Conservation (phyloP, 2,797 vertebrate genomes). For the Esox lucius region DNA sequence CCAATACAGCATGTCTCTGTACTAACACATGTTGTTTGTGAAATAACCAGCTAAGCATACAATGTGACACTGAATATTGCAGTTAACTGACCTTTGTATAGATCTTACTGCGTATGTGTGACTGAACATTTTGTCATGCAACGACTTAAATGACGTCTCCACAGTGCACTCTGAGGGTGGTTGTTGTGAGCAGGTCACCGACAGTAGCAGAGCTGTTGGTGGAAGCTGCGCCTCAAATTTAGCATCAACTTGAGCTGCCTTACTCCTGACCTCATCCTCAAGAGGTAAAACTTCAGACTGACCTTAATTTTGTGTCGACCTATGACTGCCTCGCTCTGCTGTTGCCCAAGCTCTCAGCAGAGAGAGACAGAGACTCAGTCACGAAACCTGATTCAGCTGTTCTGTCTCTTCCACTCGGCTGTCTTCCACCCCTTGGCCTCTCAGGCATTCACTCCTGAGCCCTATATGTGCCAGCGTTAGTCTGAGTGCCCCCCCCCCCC, state of each 20-base stretch:
- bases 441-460: not conserved
- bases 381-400: not conserved
- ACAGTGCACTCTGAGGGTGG: not conserved
- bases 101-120: not conserved
- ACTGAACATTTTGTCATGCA: not conserved
- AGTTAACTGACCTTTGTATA: too few relatives aligned
- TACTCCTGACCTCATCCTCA: not conserved
- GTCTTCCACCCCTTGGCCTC: not conserved
- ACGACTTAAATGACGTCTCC: not conserved
- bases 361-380: not conserved
- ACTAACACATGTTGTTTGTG: too few relatives aligned
- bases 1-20: too few relatives aligned
- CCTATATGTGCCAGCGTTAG: conserved; percentile 8
- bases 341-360: not conserved
- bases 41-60: too few relatives aligned
- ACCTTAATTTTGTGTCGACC: not conserved
- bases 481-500: not conserved
- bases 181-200: not conserved
- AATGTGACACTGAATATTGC: too few relatives aligned
- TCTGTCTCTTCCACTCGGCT: not conserved
- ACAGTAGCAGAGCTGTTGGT: not conserved
- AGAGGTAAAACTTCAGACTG: not conserved
- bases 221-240: not conserved
- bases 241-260: not conserved
- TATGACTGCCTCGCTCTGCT: not conserved